Evolutionary conservation across 2,113 vertebrate genomes (phyloP).

Genomic region (Poecile atricapillus): DNA sequence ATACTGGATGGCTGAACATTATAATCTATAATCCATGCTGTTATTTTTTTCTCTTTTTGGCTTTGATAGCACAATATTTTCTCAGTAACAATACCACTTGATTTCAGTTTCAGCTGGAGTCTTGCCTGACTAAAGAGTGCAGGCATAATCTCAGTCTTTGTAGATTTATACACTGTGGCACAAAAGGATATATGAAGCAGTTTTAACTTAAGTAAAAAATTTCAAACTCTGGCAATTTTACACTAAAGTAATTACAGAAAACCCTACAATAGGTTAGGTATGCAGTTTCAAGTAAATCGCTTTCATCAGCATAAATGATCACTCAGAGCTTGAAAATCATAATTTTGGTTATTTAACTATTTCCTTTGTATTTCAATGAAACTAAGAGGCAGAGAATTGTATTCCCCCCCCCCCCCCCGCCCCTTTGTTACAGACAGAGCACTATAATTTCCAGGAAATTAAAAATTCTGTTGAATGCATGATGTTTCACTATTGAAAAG

Average conservation of each 20-base stretch:
- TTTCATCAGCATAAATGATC: neutral
- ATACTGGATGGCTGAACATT: neutral
- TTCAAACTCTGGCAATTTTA: neutral
- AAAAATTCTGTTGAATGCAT: neutral
- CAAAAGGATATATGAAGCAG: conserved; percentile 6
- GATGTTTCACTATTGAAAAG: neutral
- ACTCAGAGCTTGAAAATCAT: neutral
- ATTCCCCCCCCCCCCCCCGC: too few species aligned
- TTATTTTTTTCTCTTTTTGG: neutral
- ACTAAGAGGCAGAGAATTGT: neutral
- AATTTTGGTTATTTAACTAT: conserved; percentile 17
- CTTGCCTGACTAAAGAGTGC: neutral
- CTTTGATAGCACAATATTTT: conserved; percentile 29
- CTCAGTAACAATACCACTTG: neutral
- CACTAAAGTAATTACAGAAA: neutral
- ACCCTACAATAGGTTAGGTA: neutral
- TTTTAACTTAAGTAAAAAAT: conserved; percentile 4
- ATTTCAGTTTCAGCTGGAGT: conserved; percentile 26
- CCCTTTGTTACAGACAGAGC: neutral
- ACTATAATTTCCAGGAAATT: neutral
- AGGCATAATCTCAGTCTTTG: neutral
- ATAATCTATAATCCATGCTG: neutral
- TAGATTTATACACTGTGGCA: conserved; percentile 5
- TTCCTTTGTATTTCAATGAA: conserved; percentile 7
- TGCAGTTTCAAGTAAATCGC: neutral